Conservation (phyloP, 2,797 vertebrate species). For the Fistularia commersonii region DNA sequence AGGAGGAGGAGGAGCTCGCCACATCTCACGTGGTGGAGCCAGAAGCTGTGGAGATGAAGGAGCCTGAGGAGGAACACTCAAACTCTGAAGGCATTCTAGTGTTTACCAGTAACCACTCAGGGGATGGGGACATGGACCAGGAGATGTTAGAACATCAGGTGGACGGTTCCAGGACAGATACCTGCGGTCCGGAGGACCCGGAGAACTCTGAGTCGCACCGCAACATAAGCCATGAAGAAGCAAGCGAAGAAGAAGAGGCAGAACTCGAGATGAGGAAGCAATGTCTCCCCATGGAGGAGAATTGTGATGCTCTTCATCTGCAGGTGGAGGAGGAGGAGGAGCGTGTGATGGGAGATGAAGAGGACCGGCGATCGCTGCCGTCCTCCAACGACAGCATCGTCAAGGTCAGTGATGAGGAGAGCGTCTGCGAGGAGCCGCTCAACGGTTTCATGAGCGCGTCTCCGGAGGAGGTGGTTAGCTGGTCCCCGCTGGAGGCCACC, state of each 20-base stretch:
- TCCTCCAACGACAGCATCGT: slow-evolving; percentile 58
- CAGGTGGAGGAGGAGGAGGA: too few relatives aligned
- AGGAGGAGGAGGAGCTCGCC: not conserved
- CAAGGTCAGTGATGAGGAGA: slow-evolving; percentile 57
- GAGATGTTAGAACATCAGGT: not conserved
- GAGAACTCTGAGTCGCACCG: not conserved
- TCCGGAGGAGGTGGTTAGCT: slow-evolving; percentile 10
- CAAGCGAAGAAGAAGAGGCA: slow-evolving; percentile 1
- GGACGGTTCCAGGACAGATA: not conserved
- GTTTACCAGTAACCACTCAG: not conserved
- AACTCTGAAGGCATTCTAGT: slow-evolving; percentile 5
- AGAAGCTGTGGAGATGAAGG: too few relatives aligned
- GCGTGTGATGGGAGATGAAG: not conserved
- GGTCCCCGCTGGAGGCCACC: slow-evolving; percentile 16
- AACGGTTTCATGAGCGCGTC: slow-evolving; percentile 18
- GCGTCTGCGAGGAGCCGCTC: slow-evolving; percentile 15
- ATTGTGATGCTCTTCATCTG: too few relatives aligned
- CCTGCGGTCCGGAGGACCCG: not conserved
- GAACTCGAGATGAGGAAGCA: too few relatives aligned
- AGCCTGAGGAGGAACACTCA: not conserved
- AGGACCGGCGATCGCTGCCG: slow-evolving; percentile 28
- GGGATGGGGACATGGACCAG: slow-evolving; percentile 2
- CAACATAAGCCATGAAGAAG: not conserved
- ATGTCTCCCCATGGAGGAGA: too few relatives aligned
- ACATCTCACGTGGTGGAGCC: not conserved